Evolutionary conservation across 2,888 invertebrate genomes (phyloP).

Genomic region (Drosophila mettleri): DNA sequence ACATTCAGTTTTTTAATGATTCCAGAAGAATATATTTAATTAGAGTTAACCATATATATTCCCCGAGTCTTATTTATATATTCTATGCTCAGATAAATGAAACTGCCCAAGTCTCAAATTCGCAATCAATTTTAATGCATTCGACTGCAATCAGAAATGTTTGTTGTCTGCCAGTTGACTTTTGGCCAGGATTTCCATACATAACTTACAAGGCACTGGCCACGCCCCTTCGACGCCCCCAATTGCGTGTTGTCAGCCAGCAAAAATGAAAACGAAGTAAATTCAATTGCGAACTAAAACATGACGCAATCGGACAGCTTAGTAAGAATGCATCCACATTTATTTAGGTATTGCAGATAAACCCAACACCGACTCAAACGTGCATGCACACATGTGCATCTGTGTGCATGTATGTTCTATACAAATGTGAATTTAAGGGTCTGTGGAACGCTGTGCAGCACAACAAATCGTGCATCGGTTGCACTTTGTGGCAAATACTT

Average conservation of each 20-base stretch:
- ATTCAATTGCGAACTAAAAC: slow-evolving; percentile 57
- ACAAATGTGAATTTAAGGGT: slow-evolving; percentile 22
- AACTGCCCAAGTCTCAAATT: slow-evolving; percentile 25
- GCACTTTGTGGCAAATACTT: slow-evolving; percentile 54
- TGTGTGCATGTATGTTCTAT: not conserved
- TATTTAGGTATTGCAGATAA: slow-evolving; percentile 69
- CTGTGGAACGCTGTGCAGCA: slow-evolving; percentile 60
- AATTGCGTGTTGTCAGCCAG: slow-evolving; percentile 46
- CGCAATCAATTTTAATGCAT: slow-evolving; percentile 75
- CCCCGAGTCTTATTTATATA: not conserved
- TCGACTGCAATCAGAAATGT: slow-evolving; percentile 73
- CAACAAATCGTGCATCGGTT: slow-evolving; percentile 68
- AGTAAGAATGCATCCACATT: slow-evolving; percentile 52
- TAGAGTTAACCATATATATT: not conserved
- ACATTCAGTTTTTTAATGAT: not conserved
- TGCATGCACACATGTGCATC: not conserved
- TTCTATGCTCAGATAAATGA: slow-evolving; percentile 5
- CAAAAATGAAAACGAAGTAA: slow-evolving; percentile 57
- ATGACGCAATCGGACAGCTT: slow-evolving; percentile 46
- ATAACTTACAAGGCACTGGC: slow-evolving; percentile 51
- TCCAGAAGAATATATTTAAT: not conserved
- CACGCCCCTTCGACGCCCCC: slow-evolving; percentile 68
- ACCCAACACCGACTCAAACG: slow-evolving; percentile 27
- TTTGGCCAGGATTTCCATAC: slow-evolving; percentile 47
- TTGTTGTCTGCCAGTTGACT: slow-evolving; percentile 56